Conservation (phyloP, 2,888 invertebrate species). For the Eupsilia transversa region DNA sequence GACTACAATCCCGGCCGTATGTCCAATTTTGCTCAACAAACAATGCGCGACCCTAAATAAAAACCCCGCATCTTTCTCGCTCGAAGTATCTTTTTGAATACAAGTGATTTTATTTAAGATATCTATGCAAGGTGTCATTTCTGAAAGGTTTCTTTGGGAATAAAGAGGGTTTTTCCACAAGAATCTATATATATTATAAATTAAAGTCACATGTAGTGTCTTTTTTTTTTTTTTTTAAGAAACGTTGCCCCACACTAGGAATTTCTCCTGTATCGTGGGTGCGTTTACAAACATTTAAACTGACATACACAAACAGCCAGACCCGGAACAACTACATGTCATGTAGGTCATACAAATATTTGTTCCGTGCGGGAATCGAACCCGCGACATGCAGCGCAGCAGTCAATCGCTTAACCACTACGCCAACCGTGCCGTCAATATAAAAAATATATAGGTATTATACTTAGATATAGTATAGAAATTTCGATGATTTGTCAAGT, state of each 20-base stretch:
- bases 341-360: no score
- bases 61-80: conserved; percentile 1
- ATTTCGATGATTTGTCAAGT: background rate
- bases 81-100: conserved; percentile 27
- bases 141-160: background rate
- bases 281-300: no score
- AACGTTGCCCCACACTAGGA: no score
- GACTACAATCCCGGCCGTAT: background rate
- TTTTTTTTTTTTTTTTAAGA: no score
- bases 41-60: conserved; percentile 24
- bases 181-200: background rate
- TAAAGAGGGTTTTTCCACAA: background rate
- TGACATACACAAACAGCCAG: no score
- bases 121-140: background rate
- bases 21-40: conserved; percentile 37
- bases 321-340: no score
- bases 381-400: no score
- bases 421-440: no score
- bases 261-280: no score
- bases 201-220: background rate
- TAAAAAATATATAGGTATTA: no score
- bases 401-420: no score
- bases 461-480: background rate
- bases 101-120: conserved; percentile 23
- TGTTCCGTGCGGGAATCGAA: no score